Base-by-base conservation (phyloP, 2,113 vertebrate species). In the Gymnocephalus cernua region DNA sequence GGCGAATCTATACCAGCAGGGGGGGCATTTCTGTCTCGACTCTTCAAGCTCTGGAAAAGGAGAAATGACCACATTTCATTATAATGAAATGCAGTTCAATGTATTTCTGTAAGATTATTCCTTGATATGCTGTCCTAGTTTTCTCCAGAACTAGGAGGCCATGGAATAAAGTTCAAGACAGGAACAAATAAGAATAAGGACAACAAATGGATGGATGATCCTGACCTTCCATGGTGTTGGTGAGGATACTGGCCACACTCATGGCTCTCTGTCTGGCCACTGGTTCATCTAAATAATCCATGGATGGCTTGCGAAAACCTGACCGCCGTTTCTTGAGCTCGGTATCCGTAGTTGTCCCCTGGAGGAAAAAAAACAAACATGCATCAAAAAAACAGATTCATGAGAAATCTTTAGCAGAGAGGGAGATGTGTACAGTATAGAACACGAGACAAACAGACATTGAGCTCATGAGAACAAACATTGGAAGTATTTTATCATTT, bases 1-100 rank as follows among this genome's bases (percentile, higher is more conserved):
- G 88, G 98, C 97, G 88, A 99, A 99, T 92, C 96, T 97, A 73
- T 99, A 99, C 98, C 98, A 99, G 91, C 97, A 99, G 0, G 97
- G 97, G 29, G 97, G 98, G 51, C 97, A 99, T 91, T 99, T 99
- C 92, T 99, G 98, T 82, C 97, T 96, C 1, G 98, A 99, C 94
- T 99, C 98, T 93, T 99, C 97, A 74, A 99, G 94, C 92, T 99
- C 98, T 99, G 93, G 53, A 69, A 82, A 74, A 77, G 18, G 25
- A 74, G 7, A 64, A 92, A 89, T 81, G 65, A 14, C 47, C n/a
- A 53, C 19, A 66, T n/a, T 18, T 27, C 2, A 7, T 65, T 1
- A 69, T 4, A 14, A 48, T 23, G 12, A 35, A 19, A 68, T 16
- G 4, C 45, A 50, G 4, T 48, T 50, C 16, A 50, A 21, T 11